phyloP scores from a whole-genome alignment of 2,797 vertebrate species.

The Arctocebus calabarensis region DNA sequence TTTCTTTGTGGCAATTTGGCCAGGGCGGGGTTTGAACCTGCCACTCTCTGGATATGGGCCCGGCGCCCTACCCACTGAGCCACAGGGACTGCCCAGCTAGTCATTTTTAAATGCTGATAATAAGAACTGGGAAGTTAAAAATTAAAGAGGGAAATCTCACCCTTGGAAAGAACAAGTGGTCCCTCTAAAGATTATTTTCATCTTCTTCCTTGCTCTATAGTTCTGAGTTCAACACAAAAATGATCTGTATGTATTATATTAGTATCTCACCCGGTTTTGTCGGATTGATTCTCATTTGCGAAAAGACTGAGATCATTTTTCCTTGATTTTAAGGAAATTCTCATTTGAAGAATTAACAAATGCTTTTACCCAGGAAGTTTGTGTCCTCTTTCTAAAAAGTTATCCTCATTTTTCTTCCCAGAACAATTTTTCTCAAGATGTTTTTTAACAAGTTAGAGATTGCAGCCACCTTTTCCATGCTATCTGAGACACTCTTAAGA shows the following conservation, averaged over 20 bases:
- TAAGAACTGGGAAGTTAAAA: neutral
- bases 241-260: neutral
- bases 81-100: no score
- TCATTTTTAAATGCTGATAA: neutral
- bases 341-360: conserved; percentile 18
- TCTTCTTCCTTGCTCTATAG: neutral
- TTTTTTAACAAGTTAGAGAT: neutral
- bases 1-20: no score
- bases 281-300: neutral
- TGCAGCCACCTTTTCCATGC: neutral
- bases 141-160: neutral
- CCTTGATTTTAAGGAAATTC: conserved; percentile 10
- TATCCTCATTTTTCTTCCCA: neutral
- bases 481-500: conserved; percentile 54
- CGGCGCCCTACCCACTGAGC: no score
- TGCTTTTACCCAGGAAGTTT: neutral
- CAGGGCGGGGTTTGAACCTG: no score
- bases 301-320: neutral
- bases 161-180: neutral
- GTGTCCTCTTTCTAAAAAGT: neutral
- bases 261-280: neutral
- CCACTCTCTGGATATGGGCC: no score
- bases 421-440: neutral
- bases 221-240: neutral
- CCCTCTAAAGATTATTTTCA: neutral